Base-by-base conservation (phyloP, 2,113 vertebrate species). In the Callopanchax toddi region DNA sequence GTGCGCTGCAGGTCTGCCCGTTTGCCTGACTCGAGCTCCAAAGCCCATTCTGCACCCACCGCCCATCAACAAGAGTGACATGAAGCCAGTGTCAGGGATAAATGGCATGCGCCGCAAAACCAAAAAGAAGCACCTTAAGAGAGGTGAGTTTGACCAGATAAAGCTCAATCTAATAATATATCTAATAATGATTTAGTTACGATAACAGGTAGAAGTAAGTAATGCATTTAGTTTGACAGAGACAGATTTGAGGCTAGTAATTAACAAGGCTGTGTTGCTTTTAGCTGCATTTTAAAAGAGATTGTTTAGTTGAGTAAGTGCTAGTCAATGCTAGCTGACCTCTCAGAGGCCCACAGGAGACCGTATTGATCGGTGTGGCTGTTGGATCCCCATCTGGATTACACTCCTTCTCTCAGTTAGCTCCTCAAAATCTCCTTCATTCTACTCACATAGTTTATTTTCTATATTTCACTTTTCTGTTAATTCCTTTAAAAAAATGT, bases 21-120 rank as follows among this genome's bases (percentile, higher is more conserved):
- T 99, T 73, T 98, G 96, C 77, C 90, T 98, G 87, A 98, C 97
- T 3, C 93, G 97, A 0, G 95, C 96, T 18, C 97, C 97, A 29
- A 98, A 96, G 55, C 96, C 96, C 69, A 94, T 99, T 58, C 92
- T 99, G 77, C 96, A 98, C 86, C 97, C 97, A 0, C 96, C 97
- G 0, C 94, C 95, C 1, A 93, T 99, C 90, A 97, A 91, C 87
- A 99, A 98, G 91, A 95, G 95, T 0, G 97, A 99, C 79, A 94
- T 99, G 85, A 97, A 95, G 84, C 96, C 97, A 0, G 97, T 99
- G 57, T 95, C 94, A 0, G 97, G 97, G 1, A 85, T 99, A 77
- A 94, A 92, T 0, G 95, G 96, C 53, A 95, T 94, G 90, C 95
- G 96, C 64, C 94, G 97, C 89, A 99, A 98, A 88, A 98, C 96